phyloP scores from a whole-genome alignment of 2,113 vertebrate genomes.

The Caranx ignobilis region DNA sequence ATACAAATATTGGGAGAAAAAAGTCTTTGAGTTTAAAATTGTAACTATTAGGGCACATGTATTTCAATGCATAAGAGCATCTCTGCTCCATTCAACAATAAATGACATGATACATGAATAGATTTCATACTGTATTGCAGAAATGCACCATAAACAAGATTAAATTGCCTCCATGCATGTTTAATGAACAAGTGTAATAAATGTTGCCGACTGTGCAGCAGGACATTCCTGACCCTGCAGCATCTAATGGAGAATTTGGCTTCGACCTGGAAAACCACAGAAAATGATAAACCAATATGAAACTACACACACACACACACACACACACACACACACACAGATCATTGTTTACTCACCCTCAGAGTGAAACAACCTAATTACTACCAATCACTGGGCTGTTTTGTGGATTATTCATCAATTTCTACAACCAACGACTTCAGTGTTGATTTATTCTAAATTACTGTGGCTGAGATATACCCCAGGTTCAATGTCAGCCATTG shows the following conservation, averaged over 20 bases:
- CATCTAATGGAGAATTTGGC: conserved; percentile 27
- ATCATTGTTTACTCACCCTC: too few species aligned
- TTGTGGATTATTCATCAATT: too few species aligned
- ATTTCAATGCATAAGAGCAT: neutral
- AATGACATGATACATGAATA: neutral
- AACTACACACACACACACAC: neutral
- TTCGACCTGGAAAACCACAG: neutral
- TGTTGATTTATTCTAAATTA: neutral
- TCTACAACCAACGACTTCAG: neutral
- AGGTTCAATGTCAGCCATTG: conserved; percentile 17
- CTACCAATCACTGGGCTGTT: too few species aligned
- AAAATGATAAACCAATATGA: neutral
- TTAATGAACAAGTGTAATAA: neutral
- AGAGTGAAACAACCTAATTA: too few species aligned
- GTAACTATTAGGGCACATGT: neutral
- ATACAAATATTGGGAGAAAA: too few species aligned
- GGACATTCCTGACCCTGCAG: neutral
- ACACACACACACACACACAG: too few species aligned
- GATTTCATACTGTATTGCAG: conserved; percentile 2
- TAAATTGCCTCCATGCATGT: conserved; percentile 16
- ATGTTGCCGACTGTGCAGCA: neutral
- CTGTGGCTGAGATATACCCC: neutral
- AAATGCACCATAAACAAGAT: conserved; percentile 17
- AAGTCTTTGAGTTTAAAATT: too few species aligned
- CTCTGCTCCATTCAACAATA: neutral